Conservation (phyloP, 2,797 vertebrate species). For the Melanotaenia trifasciata region DNA sequence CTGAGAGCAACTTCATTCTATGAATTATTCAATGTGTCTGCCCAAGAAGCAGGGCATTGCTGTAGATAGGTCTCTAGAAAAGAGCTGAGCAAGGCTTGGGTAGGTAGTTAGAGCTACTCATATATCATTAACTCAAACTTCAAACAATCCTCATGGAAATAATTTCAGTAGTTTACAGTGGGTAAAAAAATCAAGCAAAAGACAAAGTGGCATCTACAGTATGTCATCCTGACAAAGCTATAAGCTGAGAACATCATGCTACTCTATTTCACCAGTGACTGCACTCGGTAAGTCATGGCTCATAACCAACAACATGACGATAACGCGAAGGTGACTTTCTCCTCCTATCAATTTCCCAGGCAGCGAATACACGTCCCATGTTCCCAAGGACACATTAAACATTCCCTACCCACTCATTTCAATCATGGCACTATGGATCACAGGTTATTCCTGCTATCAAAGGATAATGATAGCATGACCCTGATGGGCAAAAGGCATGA, state of each 20-base stretch:
- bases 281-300: conserved; percentile 56
- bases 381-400: conserved; percentile 71
- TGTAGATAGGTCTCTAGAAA: conserved; percentile 43
- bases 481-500: conserved; percentile 46
- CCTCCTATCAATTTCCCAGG: conserved; percentile 70
- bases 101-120: conserved; percentile 22
- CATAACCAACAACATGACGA: conserved; percentile 51
- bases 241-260: conserved; percentile 13
- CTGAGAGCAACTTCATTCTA: conserved; percentile 58
- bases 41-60: conserved; percentile 62
- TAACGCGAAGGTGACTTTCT: conserved; percentile 81
- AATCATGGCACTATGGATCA: conserved; percentile 53
- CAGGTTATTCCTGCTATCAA: conserved; percentile 37
- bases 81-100: conserved; percentile 35
- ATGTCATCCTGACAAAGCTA: conserved; percentile 40
- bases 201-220: conserved; percentile 27
- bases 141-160: conserved; percentile 22
- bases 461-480: conserved; percentile 65
- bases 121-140: conserved; percentile 25
- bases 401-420: conserved; percentile 49
- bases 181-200: conserved; percentile 16
- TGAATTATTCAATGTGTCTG: conserved; percentile 75
- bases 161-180: conserved; percentile 35
- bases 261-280: conserved; percentile 63
- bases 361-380: conserved; percentile 44